These are phyloP conservation scores for Leptopilina syphax DNA, from an alignment of 2,888 invertebrate species.

Conservation along the genomic window DNA sequence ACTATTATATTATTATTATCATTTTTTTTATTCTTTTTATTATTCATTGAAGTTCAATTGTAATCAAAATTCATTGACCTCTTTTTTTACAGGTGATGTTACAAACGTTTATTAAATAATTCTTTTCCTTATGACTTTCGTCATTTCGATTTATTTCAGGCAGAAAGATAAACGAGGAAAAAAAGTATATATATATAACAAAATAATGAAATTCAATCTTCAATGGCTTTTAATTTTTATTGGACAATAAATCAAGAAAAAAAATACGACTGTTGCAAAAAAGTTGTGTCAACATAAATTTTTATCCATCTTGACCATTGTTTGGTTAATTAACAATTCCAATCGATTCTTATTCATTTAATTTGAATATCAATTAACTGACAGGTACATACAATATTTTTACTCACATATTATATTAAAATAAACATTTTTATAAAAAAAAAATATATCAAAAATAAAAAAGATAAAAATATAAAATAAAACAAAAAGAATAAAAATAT, in stretches of 20 bases:
- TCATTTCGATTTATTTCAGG: not conserved
- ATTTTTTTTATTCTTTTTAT: not conserved
- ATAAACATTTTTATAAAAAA: too few relatives aligned
- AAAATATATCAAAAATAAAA: too few relatives aligned
- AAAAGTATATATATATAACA: too few relatives aligned
- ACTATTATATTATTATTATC: too few relatives aligned
- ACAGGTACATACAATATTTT: too few relatives aligned
- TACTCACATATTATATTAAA: too few relatives aligned
- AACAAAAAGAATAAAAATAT: too few relatives aligned
- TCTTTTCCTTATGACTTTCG: not conserved
- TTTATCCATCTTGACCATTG: not conserved
- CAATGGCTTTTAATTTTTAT: not conserved
- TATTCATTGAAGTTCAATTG: not conserved
- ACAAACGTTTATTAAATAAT: not conserved
- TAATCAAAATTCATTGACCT: slow-evolving; percentile 1
- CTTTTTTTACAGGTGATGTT: not conserved
- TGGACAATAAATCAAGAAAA: not conserved
- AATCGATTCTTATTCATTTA: not conserved
- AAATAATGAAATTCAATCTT: not conserved
- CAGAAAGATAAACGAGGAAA: not conserved
- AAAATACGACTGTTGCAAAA: not conserved
- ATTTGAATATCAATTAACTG: too few relatives aligned
- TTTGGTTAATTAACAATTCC: not conserved
- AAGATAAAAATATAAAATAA: too few relatives aligned
- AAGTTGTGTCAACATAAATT: slow-evolving; percentile 15